These are phyloP conservation scores for Ariopsis seemanni DNA, from an alignment of 2,113 vertebrate species.

Conservation along the genomic window DNA sequence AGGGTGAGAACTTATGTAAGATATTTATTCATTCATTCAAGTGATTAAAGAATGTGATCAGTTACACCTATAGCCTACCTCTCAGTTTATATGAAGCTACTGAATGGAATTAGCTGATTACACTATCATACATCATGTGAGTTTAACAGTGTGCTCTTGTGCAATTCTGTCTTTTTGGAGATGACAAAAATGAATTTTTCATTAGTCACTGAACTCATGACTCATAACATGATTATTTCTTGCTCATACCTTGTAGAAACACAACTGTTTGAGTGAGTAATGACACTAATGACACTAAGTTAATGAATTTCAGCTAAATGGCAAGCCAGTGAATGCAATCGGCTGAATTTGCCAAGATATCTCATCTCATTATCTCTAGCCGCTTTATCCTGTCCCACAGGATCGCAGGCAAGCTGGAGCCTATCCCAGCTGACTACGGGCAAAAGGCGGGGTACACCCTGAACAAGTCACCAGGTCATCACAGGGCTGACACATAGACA, in stretches of 20 bases:
- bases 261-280: background rate
- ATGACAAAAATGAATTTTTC: background rate
- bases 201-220: background rate
- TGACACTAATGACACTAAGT: background rate
- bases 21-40: background rate
- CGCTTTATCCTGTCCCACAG: too few relatives aligned
- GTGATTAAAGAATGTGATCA: background rate
- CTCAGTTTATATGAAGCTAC: background rate
- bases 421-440: too few relatives aligned
- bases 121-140: background rate
- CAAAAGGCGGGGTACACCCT: too few relatives aligned
- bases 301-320: background rate
- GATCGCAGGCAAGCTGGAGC: too few relatives aligned
- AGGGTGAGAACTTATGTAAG: background rate
- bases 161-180: background rate
- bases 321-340: background rate
- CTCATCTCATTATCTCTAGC: too few relatives aligned
- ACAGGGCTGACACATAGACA: too few relatives aligned
- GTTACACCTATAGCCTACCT: background rate
- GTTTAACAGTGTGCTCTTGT: background rate
- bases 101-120: background rate
- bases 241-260: background rate
- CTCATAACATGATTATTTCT: background rate
- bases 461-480: too few relatives aligned
- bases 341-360: background rate